Conservation (phyloP, 2,888 invertebrate genomes). For the Colostygia pectinataria region DNA sequence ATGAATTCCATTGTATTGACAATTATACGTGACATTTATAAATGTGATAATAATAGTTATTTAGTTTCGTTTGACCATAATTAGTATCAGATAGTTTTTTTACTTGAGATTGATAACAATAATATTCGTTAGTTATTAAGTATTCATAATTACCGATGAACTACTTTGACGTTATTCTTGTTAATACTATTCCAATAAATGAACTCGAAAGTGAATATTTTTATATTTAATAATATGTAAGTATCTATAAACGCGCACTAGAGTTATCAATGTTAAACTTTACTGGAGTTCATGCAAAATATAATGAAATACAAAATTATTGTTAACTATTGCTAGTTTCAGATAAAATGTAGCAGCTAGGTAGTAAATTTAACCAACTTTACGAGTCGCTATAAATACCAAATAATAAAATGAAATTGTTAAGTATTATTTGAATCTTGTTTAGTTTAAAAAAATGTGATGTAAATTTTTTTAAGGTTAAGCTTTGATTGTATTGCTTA, state of each 20-base stretch:
- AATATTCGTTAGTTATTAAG: too few species aligned
- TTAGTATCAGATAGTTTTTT: background rate
- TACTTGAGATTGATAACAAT: background rate
- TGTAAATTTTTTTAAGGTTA: too few species aligned
- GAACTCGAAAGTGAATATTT: too few species aligned
- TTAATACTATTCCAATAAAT: too few species aligned
- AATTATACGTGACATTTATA: constrained; percentile 33
- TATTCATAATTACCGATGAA: background rate
- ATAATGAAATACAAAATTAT: too few species aligned
- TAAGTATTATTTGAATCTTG: constrained; percentile 37
- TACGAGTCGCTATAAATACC: constrained; percentile 17
- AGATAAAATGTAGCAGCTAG: constrained; percentile 8
- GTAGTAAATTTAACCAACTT: background rate
- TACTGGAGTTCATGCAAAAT: too few species aligned
- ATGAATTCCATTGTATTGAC: constrained; percentile 9
- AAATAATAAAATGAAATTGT: constrained; percentile 30
- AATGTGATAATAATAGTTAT: constrained; percentile 27
- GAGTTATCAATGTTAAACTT: too few species aligned
- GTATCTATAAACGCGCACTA: too few species aligned
- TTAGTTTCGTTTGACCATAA: constrained; percentile 1
- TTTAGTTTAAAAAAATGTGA: constrained; percentile 22
- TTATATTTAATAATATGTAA: too few species aligned
- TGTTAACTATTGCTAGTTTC: background rate
- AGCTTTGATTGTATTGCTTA: too few species aligned
- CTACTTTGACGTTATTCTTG: too few species aligned